Base-by-base conservation (phyloP, 2,888 invertebrate genomes). In the Pediacus dermestoides region DNA sequence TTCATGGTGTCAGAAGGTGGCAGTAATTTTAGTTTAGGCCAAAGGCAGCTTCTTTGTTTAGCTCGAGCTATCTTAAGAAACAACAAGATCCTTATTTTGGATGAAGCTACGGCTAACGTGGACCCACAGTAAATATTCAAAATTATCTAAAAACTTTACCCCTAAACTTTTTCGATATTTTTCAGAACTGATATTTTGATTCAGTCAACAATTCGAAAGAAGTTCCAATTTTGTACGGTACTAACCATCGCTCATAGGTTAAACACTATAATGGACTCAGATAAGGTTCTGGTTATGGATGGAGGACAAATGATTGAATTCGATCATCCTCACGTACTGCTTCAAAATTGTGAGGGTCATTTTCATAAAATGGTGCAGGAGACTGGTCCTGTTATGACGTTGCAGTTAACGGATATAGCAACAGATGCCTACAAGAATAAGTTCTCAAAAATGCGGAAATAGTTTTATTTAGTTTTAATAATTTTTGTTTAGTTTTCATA, bases 21-120 rank as follows among this genome's bases (percentile, higher is more conserved):
- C 0, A 70, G 75, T 2, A 89, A 88, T 72, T 85, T 86, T 60
- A 90, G 89, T 61, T 83, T 85, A 8, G 92, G 92, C 0, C 89
- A 93, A 67, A 72, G 88, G 27, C 92, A 92, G 64, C 71, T 92
- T 30, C 72, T 92, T 37, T 92, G 91, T 59, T 70, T 92, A 37
- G 91, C 90, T 8, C 74, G 88, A 46, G 90, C 91, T 0, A 82
- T 92, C 44, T 74, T 91, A 1, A 73, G 83, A 21, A 81, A 82
- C 55, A 84, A 83, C 56, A 82, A 78, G 50, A 79, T 92, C 48
- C 73, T 92, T 1, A 80, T 92, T 16, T 70, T 92, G 23, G 91
- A 92, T 55, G 91, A 23, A 23, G 23, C 23, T 23, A 23, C 23
- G 10, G 23, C 23, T 23, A 23, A 23, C 10, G 23, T 23, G n/a